These are phyloP conservation scores for Platycnemis pennipes DNA, from an alignment of 2,888 invertebrate species.

Conservation along the genomic window DNA sequence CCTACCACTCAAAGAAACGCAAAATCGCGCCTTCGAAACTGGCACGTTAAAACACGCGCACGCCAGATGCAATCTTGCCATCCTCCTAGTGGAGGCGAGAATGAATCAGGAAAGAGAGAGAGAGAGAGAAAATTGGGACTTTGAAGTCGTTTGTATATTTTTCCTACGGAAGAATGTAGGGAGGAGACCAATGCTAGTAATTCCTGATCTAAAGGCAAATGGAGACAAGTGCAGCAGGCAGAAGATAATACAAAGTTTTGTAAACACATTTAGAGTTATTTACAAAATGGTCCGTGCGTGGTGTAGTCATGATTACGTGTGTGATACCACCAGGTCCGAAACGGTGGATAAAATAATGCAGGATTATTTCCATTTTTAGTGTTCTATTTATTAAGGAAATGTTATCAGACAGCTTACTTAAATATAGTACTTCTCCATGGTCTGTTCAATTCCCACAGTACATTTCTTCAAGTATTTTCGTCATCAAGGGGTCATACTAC, in stretches of 20 bases:
- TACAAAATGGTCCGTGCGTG: no score
- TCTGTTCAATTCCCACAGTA: no score
- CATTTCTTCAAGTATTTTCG: no score
- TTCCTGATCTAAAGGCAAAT: not conserved
- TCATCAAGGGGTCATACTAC: no score
- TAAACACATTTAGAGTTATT: no score
- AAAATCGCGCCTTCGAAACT: constrained; percentile 19
- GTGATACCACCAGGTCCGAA: no score
- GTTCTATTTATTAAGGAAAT: no score
- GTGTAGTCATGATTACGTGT: no score
- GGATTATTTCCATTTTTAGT: no score
- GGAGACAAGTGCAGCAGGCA: not conserved
- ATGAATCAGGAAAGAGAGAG: not conserved
- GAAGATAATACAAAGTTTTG: not conserved
- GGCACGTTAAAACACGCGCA: not conserved
- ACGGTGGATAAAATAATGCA: no score
- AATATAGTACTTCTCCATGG: no score
- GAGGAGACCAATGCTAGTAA: not conserved
- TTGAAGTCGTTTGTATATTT: constrained; percentile 30
- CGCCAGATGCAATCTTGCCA: constrained; percentile 36
- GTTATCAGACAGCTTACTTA: no score
- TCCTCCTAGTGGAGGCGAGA: constrained; percentile 1
- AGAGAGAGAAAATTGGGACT: not conserved
- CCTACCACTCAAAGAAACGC: not conserved
- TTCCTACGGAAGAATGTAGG: not conserved